These are phyloP conservation scores for Spermophilus dauricus DNA, from an alignment of 2,113 vertebrate species.

Conservation along the genomic window DNA sequence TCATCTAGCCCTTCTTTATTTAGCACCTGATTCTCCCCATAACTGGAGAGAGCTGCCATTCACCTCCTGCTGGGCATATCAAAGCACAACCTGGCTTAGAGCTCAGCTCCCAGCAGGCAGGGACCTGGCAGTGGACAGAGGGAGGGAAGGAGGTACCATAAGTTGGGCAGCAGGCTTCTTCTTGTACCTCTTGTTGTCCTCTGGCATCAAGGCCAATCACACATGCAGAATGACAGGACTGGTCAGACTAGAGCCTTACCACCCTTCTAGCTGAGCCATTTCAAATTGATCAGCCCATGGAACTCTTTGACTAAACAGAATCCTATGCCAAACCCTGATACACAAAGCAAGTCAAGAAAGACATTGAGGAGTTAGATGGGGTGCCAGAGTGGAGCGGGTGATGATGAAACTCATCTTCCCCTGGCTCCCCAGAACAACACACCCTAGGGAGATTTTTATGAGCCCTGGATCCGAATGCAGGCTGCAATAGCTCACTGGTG, in stretches of 20 bases:
- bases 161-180: neutral
- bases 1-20: neutral
- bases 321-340: neutral
- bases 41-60: neutral
- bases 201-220: neutral
- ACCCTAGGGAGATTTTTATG: neutral
- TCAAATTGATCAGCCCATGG: neutral
- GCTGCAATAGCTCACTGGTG: neutral
- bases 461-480: neutral
- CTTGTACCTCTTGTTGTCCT: neutral
- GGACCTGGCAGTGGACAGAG: neutral
- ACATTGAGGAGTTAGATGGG: accelerated
- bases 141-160: neutral
- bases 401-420: neutral
- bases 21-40: neutral
- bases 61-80: neutral
- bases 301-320: neutral
- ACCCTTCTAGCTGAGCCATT: neutral
- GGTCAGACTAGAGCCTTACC: neutral
- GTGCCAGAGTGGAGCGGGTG: neutral
- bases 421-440: neutral
- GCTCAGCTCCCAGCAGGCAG: neutral
- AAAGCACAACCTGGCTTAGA: neutral
- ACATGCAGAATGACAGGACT: neutral
- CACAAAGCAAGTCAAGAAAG: neutral